A percentile compares a stretch with the other conserved stretches of the same genome.
Evolutionary conservation across 2,113 vertebrate genomes (phyloP).

Genomic region (Neolamprologus brichardi): DNA sequence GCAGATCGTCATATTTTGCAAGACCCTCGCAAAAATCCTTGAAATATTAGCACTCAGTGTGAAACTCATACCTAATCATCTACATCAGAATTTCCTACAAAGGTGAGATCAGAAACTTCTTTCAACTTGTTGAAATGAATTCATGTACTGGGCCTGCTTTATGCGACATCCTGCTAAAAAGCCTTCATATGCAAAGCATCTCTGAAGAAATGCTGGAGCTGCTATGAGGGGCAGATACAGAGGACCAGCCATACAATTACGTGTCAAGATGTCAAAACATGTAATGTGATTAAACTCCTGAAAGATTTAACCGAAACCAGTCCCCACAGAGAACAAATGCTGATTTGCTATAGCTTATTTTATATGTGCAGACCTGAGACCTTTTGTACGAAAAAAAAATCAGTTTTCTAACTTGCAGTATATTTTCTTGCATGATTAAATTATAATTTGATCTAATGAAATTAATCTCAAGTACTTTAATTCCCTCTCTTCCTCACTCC

Average conservation of each 20-base stretch:
- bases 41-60: neutral
- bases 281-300: neutral
- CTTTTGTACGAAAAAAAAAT: neutral
- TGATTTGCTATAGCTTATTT: neutral
- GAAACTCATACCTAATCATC: neutral
- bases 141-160: neutral
- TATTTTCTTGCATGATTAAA: neutral
- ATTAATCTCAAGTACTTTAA: neutral
- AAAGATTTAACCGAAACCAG: neutral
- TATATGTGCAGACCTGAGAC: neutral
- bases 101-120: neutral
- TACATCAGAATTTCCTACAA: neutral
- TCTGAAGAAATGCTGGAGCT: neutral
- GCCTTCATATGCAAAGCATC: neutral
- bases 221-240: neutral
- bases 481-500: neutral
- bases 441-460: neutral
- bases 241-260: neutral
- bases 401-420: neutral
- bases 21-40: neutral
- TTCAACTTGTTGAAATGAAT: neutral
- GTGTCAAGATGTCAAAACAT: neutral
- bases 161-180: neutral
- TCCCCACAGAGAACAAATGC: neutral
- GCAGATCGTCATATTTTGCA: neutral